Base-by-base conservation (phyloP, 2,888 invertebrate species). In the Lasioglossum zephyrum region DNA sequence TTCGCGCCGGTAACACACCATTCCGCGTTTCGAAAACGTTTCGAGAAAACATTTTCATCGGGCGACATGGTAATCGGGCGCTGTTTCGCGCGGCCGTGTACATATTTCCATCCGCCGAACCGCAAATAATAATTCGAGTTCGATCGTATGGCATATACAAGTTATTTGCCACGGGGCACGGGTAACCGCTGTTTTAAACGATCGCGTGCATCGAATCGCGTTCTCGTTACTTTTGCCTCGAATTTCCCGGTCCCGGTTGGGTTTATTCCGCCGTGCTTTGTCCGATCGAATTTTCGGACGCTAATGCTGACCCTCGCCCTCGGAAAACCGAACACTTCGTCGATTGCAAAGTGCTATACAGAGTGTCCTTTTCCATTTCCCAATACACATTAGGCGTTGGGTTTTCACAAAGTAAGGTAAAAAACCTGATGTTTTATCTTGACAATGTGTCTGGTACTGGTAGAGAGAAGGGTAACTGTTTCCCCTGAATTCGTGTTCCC, bases 141-240 rank as follows among this genome's bases (percentile, higher is more conserved):
- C 72, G 63, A 36, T 18, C 18, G 63, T 39, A 79, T 31, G 73
- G 41, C 63, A 26, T 60, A 79, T 31, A 31, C 22, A 22, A 53
- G 39, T 63, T 73, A 73, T 69, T 57, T 47, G 73, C 39, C n/a
- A 18, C 11, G 41, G 22, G 4, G n/a, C 26, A 26, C 66, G 49
- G 13, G 36, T 22, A 74, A 79, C 13, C 60, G 26, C 74, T 63
- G 31, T 16, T 79, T 79, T 53, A 79, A 79, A 74, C 66, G 41
- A 53, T 74, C 66, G 66, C 31, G 49, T 31, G 49, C 22, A 49
- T 66, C 73, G 73, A 73, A 11, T 36, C 60, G 36, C 49, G 36
- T 63, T 49, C 44, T 47, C 41, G 47, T 73, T 73, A 41, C 79
- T 63, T 63, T 79, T 63, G 31, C 22, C 18, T 53, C 22, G 53